A percentile compares a stretch with the other conserved stretches of the same genome.
phyloP scores from a whole-genome alignment of 23 tunicate genomes.

The Pegea sp. region DNA sequence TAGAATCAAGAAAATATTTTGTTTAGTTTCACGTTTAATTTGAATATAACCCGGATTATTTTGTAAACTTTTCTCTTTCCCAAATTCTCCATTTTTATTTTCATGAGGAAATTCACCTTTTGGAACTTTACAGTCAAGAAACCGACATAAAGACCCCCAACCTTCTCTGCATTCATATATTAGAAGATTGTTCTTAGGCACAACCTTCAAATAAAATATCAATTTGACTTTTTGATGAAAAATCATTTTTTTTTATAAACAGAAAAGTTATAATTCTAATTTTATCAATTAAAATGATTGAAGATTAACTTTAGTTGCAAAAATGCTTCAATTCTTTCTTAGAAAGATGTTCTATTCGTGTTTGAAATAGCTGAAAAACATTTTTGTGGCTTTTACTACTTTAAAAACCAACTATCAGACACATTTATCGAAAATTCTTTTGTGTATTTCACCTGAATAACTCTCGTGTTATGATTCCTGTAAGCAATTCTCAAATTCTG shows the following conservation, averaged over 20 bases:
- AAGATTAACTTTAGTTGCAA: no score
- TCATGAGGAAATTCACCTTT: constrained; percentile 32
- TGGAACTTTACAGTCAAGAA: constrained; percentile 44
- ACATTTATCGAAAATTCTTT: background rate
- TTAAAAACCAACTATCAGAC: no score
- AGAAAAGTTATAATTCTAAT: background rate
- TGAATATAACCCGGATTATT: constrained; percentile 18
- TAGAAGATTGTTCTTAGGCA: constrained; percentile 30
- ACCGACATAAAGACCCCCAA: constrained; percentile 27
- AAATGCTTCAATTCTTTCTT: no score
- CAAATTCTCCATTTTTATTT: constrained; percentile 25
- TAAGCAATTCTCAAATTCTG: constrained; percentile 1
- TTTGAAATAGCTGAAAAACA: no score
- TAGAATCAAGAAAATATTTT: no score
- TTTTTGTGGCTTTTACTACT: no score
- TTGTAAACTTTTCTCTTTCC: constrained; percentile 11
- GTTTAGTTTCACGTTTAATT: constrained; percentile 30
- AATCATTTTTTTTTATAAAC: background rate
- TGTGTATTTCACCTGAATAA: background rate
- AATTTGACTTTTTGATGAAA: no score
- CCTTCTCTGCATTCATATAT: constrained; percentile 41
- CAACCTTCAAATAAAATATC: constrained; percentile 18
- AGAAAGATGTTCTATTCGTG: no score
- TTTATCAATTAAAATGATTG: no score
- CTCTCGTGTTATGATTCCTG: background rate